Evolutionary conservation across 2,888 invertebrate species (phyloP).

Genomic region (Andrena dorsata): DNA sequence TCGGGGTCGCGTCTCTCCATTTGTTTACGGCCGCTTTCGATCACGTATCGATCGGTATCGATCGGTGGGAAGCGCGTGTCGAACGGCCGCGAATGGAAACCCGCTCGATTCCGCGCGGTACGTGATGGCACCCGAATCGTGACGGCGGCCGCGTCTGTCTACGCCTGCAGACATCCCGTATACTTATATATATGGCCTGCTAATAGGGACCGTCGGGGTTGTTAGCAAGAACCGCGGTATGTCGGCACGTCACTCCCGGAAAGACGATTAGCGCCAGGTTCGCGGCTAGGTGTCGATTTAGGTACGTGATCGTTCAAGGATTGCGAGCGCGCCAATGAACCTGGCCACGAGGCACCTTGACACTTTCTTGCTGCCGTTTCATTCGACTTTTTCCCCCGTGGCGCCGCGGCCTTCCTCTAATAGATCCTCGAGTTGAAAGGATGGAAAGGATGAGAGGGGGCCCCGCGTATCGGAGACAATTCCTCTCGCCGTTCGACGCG

Average conservation of each 20-base stretch:
- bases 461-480: neutral
- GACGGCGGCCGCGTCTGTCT: constrained; percentile 54
- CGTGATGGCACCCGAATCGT: constrained; percentile 81
- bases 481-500: constrained; percentile 1
- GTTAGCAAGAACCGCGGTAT: constrained; percentile 70
- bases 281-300: constrained; percentile 73
- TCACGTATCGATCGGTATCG: constrained; percentile 55
- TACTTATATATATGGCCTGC: constrained; percentile 49
- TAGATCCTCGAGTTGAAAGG: neutral
- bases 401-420: neutral
- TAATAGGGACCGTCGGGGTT: constrained; percentile 69
- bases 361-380: constrained; percentile 51
- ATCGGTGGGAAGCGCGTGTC: constrained; percentile 55
- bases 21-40: constrained; percentile 40
- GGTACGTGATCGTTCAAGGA: constrained; percentile 69
- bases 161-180: constrained; percentile 37
- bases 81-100: constrained; percentile 77
- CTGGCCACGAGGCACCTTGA: constrained; percentile 39
- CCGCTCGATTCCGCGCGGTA: constrained; percentile 71
- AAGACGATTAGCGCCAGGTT: constrained; percentile 72
- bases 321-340: constrained; percentile 52
- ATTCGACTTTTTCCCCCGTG: constrained; percentile 14
- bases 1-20: constrained; percentile 34
- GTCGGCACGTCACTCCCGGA: constrained; percentile 72
- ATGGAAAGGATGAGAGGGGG: neutral